Conservation (phyloP, 1,140 invertebrate species). For the Lepidostoma basale region DNA sequence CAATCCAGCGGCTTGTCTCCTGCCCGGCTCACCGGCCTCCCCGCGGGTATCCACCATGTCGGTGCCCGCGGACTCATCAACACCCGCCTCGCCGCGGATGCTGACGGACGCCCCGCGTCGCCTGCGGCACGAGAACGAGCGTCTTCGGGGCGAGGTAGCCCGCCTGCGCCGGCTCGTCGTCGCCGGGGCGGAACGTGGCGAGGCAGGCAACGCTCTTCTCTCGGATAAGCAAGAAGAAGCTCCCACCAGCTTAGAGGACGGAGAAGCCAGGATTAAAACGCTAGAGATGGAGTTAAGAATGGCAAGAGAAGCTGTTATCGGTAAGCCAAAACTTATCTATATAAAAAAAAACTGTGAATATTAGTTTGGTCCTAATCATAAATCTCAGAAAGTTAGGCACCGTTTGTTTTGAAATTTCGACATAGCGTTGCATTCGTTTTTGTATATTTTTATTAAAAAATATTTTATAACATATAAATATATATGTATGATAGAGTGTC, state of each 20-base stretch:
- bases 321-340: constrained; percentile 49
- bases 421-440: background rate
- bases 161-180: constrained; percentile 65
- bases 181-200: constrained; percentile 64
- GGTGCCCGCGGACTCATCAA: constrained; percentile 48
- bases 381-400: background rate
- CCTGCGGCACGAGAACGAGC: constrained; percentile 69
- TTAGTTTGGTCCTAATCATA: background rate
- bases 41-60: constrained; percentile 59
- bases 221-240: constrained; percentile 52
- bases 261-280: constrained; percentile 31
- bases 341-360: no score
- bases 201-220: constrained; percentile 62
- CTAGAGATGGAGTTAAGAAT: constrained; percentile 58
- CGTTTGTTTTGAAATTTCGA: no score
- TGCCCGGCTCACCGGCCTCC: constrained; percentile 63
- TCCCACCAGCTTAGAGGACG: constrained; percentile 50
- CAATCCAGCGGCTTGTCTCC: constrained; percentile 49
- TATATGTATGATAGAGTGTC: no score
- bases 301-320: constrained; percentile 59
- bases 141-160: constrained; percentile 62
- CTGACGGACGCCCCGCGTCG: constrained; percentile 60
- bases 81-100: constrained; percentile 58
- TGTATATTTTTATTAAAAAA: no score
- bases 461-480: no score